These are phyloP conservation scores for Agrochola circellaris DNA, from an alignment of 2,888 invertebrate genomes.

Conservation along the genomic window DNA sequence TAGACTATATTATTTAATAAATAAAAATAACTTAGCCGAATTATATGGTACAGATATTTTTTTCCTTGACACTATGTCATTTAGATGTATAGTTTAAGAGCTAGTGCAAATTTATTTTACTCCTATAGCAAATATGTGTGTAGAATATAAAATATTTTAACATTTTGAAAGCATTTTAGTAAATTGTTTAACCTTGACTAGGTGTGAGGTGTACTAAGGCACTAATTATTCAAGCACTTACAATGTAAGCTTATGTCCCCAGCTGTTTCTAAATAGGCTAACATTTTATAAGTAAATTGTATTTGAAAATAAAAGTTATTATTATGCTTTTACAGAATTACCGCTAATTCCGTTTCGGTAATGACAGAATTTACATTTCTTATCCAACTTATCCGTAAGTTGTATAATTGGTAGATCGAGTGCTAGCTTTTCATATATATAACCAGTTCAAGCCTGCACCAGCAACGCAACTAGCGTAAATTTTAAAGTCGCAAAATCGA, in stretches of 20 bases:
- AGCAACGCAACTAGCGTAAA: no score
- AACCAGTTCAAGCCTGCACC: no score
- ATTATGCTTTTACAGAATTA: not conserved
- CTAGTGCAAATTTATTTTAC: not conserved
- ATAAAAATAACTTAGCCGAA: not conserved
- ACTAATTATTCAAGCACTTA: not conserved
- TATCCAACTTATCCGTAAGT: not conserved
- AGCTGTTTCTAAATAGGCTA: not conserved
- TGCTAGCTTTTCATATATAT: not conserved
- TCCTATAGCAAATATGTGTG: no score
- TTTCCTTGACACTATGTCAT: not conserved
- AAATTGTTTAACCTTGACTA: not conserved
- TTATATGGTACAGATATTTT: not conserved
- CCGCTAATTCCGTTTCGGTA: not conserved
- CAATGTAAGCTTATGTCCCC: not conserved
- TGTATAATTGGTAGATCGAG: not conserved
- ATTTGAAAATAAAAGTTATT: no score
- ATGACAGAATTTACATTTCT: not conserved
- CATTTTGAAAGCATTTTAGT: not conserved
- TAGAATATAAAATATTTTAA: not conserved
- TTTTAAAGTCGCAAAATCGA: constrained; percentile 17
- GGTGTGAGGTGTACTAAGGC: not conserved
- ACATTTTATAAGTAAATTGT: not conserved
- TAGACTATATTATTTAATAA: not conserved
- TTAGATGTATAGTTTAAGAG: not conserved